These are phyloP conservation scores for Xyrichtys novacula DNA, from an alignment of 2,797 vertebrate genomes.

Conservation along the genomic window DNA sequence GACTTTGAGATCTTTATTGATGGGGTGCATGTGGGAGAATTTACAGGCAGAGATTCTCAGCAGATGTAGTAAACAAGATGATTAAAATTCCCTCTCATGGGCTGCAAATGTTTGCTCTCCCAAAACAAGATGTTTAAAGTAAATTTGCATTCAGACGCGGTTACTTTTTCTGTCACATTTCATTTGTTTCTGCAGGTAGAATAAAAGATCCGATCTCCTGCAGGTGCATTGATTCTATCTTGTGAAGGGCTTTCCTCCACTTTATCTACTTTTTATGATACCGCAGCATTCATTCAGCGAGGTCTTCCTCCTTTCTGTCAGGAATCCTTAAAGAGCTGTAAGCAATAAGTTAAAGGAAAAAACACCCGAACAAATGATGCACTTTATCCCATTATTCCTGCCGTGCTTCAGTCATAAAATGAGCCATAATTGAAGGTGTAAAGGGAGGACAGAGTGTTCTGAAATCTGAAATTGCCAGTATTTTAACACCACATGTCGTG, in stretches of 20 bases:
- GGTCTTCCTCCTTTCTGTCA: constrained; percentile 30
- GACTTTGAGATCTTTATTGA: constrained; percentile 70
- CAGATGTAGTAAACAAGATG: constrained; percentile 23
- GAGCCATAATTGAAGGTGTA: constrained; percentile 22
- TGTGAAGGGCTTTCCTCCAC: constrained; percentile 38
- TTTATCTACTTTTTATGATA: constrained; percentile 67
- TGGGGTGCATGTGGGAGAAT: constrained; percentile 32
- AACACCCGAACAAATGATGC: neutral
- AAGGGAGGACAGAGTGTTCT: constrained; percentile 23
- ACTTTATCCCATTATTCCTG: constrained; percentile 13
- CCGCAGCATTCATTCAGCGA: constrained; percentile 17
- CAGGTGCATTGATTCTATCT: constrained; percentile 47
- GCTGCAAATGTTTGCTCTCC: constrained; percentile 7
- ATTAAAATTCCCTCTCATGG: neutral
- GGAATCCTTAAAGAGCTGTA: constrained; percentile 38
- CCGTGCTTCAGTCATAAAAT: constrained; percentile 1
- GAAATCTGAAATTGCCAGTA: neutral
- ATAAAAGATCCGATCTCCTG: constrained; percentile 5
- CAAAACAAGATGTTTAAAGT: neutral
- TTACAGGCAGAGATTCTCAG: neutral
- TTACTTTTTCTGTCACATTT: constrained; percentile 29
- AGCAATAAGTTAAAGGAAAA: constrained; percentile 11
- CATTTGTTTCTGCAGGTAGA: constrained; percentile 13
- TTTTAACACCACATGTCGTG: constrained; percentile 2
- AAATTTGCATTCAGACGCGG: constrained; percentile 23